Base-by-base conservation (phyloP, 2,797 vertebrate genomes). In the Crenichthys baileyi region DNA sequence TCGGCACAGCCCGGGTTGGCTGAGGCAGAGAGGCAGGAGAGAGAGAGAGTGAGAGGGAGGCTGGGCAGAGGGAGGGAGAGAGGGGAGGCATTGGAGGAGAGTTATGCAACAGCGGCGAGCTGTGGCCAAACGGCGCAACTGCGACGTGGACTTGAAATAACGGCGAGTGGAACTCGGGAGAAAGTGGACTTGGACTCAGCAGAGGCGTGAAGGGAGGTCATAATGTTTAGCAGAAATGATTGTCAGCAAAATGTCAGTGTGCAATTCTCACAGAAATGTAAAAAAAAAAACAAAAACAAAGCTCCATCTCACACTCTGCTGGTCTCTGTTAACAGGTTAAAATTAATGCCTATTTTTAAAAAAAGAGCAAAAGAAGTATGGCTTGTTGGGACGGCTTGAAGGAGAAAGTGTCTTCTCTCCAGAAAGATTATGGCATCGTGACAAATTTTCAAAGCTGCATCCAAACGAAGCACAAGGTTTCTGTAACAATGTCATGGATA, bases 1-100 rank as follows among this genome's bases (percentile, higher is more conserved):
- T 98, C 97, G 97, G 97, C 98, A 96, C 97, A 97, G 98, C 97
- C 97, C 97, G 97, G 96, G 96, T 97, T 97, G 95, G 95, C 93
- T 95, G 93, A 94, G 89, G 94, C 95, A 94, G 94, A 96, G 96
- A 92, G 89, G 91, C 90, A 90, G 90, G 83, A 88, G 89, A 88
- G 89, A 90, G 90, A 83, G 96, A 72, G 87, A 77, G 84, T 84
- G 88, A 96, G 95, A 95, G 96, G 96, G 75, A 84, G 79, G 89
- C 60, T 76, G 31, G 73, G 75, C 79, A 87, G 86, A 82, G 84
- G 86, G 90, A 96, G 96, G 95, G 82, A 96, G 96, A 83, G 88
- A 82, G 87, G 72, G 77, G 20, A 70, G 6, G 70, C 70, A 88
- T 84, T 77, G 84, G 86, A 89, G 89, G 95, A 96, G 95, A 96